These are phyloP conservation scores for Lepus timidus DNA, from an alignment of 2,113 vertebrate species.

Conservation along the genomic window DNA sequence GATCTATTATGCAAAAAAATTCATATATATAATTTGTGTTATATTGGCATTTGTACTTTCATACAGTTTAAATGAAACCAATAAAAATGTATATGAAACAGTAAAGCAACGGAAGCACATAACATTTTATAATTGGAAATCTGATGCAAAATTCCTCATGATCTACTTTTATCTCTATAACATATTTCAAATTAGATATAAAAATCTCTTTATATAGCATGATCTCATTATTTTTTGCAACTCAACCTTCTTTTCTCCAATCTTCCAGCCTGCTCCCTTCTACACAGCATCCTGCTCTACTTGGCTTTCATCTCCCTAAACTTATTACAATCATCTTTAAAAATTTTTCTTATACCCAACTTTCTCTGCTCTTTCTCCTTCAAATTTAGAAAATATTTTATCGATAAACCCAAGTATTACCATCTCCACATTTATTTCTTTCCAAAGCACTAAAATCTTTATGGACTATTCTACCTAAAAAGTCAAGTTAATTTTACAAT, in stretches of 20 bases:
- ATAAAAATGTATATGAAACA: background rate
- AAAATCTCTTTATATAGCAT: background rate
- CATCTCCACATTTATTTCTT: conserved; percentile 40
- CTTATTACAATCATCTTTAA: background rate
- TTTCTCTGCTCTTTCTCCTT: background rate
- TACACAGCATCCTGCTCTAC: accelerated
- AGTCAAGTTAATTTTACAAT: conserved; percentile 28
- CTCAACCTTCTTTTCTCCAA: background rate
- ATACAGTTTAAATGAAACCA: conserved; percentile 8
- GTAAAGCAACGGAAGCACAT: background rate
- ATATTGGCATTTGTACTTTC: background rate
- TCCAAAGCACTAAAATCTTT: conserved; percentile 52
- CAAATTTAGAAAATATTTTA: conserved; percentile 9
- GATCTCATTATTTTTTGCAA: background rate
- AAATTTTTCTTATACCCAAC: background rate
- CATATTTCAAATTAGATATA: conserved; percentile 20
- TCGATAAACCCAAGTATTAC: background rate
- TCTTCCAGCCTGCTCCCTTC: background rate
- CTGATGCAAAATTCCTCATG: background rate
- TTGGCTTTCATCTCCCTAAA: background rate
- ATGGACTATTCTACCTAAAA: conserved; percentile 41
- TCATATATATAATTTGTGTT: conserved; percentile 20
- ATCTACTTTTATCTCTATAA: background rate
- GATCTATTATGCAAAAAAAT: background rate
- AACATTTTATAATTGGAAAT: conserved; percentile 63